Evolutionary conservation across 2,888 invertebrate species (phyloP).

Genomic region (Scelioninae gen. 1): DNA sequence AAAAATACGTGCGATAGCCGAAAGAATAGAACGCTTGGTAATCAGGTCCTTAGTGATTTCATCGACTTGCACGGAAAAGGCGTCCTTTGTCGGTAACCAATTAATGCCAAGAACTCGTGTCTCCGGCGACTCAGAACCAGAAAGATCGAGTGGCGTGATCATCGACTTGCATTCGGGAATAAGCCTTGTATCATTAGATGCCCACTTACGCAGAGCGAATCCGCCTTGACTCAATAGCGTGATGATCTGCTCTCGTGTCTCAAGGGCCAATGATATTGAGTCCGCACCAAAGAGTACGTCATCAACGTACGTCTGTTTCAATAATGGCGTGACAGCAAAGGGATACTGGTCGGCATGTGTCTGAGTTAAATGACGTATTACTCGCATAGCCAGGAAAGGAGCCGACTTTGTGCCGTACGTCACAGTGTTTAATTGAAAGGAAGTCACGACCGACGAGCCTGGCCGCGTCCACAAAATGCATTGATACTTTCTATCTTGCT

Average conservation of each 20-base stretch:
- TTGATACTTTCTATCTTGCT: no score
- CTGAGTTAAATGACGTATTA: slow-evolving; percentile 10
- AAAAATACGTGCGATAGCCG: neutral
- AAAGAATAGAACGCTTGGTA: slow-evolving; percentile 16
- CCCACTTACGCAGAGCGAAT: neutral
- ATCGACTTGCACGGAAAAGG: neutral
- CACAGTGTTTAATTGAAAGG: slow-evolving; percentile 39
- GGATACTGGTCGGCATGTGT: neutral
- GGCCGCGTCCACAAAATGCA: no score
- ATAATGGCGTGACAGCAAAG: slow-evolving; percentile 1
- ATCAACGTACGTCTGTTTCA: no score
- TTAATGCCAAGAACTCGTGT: slow-evolving; percentile 1
- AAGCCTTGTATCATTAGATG: neutral
- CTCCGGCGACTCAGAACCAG: neutral
- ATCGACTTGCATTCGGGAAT: no score
- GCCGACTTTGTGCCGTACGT: slow-evolving; percentile 41
- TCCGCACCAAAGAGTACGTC: neutral
- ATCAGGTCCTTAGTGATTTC: neutral
- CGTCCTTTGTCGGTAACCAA: slow-evolving; percentile 2
- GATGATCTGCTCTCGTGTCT: slow-evolving; percentile 3
- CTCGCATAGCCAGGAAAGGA: slow-evolving; percentile 30
- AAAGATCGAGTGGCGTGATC: no score
- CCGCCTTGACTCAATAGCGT: neutral
- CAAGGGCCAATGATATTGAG: neutral
- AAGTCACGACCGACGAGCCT: neutral